Base-by-base conservation (phyloP, 2,888 invertebrate species). In the Amphipoea oculea region DNA sequence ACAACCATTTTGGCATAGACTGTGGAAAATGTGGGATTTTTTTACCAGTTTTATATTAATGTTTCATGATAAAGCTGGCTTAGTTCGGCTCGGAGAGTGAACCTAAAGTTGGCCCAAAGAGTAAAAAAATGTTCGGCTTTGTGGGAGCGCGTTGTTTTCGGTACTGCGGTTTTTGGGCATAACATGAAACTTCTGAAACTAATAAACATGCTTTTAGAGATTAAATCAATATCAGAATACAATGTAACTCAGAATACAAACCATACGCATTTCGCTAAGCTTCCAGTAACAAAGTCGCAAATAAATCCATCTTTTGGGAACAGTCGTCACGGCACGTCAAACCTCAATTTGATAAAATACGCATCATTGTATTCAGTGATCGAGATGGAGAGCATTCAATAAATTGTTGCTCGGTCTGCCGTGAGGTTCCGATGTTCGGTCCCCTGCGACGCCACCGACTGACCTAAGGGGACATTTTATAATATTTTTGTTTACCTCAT, bases 401-500 rank as follows among this genome's bases (percentile, higher is more conserved):
- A 79, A 81, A 85, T 83, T 78, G 71, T 76, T 72, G 45, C 62
- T 48, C 71, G 70, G 48, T 54, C 67, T 60, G 54, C 65, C 74
- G 74, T 65, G 62, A 17, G 67, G 67, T 71, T 57, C 54, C 36
- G 67, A 69, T 48, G 20, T 72, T 29, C 54, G 60, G 65, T 77
- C 67, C 23, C 67, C 71, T 73, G 54, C 60, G 66, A 48, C 51
- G 68, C 29, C 40, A 62, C 36, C 6, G 36, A 65, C 48, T 65
- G 54, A 69, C 85, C 45, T 76, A 76, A 77, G 78, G 62, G 51
- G 68, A 69, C 74, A 81, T 85, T 88, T 71, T 78, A 83, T 80
- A 68, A 83, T 80, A 68, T 78, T 82, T 78, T 86, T 79, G 78
- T 84, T 87, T 84, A 82, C 77, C 78, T 79, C 29, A 82, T 84